Evolutionary conservation across 2,888 invertebrate species (phyloP).

Genomic region (Tupiocoris notatus): DNA sequence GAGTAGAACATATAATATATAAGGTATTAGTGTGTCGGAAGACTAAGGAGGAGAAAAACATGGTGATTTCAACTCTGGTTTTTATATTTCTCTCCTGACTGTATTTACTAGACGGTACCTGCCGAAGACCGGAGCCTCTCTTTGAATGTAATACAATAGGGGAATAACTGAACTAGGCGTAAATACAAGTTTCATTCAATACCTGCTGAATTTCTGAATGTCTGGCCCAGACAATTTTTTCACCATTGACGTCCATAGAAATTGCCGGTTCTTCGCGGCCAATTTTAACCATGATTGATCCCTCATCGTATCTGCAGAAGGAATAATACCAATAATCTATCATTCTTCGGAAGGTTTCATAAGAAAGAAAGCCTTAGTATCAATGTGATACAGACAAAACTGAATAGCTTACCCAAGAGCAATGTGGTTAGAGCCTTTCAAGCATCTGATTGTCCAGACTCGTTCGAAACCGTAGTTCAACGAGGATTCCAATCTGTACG

Average conservation of each 20-base stretch:
- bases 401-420: conserved; percentile 68
- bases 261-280: conserved; percentile 98
- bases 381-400: no score
- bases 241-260: conserved; percentile 97
- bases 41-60: background rate
- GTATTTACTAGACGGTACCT: no score
- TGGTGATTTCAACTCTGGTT: no score
- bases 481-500: conserved; percentile 93
- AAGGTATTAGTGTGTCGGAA: no score
- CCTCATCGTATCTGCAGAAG: conserved; percentile 73
- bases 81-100: no score
- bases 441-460: conserved; percentile 93
- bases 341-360: no score
- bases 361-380: no score
- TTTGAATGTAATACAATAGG: no score
- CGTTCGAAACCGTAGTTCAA: conserved; percentile 97
- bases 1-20: background rate
- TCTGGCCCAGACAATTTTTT: conserved; percentile 98
- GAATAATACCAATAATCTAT: no score
- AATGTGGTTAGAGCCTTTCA: conserved; percentile 93
- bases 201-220: conserved; percentile 96
- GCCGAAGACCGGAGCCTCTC: no score
- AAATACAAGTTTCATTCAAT: no score
- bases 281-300: conserved; percentile 93
- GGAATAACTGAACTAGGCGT: no score